Evolutionary conservation across 2,888 invertebrate genomes (phyloP), one percentile per base, ranked within the genome.

Genomic region (Polyploca ridens): DNA sequence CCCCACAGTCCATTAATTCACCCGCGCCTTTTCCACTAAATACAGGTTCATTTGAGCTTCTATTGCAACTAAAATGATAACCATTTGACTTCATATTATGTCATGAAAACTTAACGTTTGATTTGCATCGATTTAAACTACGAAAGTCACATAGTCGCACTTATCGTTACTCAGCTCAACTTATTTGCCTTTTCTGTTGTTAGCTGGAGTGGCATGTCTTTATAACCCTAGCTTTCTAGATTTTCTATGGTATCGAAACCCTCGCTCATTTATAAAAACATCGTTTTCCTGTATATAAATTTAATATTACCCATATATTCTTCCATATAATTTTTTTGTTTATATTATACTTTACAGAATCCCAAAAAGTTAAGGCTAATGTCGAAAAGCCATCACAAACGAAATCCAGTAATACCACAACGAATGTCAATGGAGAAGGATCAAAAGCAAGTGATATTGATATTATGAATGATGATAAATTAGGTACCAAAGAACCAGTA

Each of bases 401-500:
- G 57, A 89, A 88, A 78, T 72, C 85, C 69, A 76, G 73, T 71
- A 82, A 76, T 72, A 76, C 83, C 63, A 81, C 83, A 74, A 76
- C 79, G 62, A 91, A 88, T 82, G 67, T 87, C 61, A 90, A 92
- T 69, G 90, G 90, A 72, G 91, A 90, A 67, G 88, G 80, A 79
- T 83, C 83, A 74, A 82, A 81, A 83, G 76, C 78, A 74, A 86
- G 79, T 70, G 81, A 85, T 75, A 85, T 78, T 76, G 83, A 83
- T 82, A 85, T 76, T 79, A 87, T 86, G 72, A 85, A 84, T 71
- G 87, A 84, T 71, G 87, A 87, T 81, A 86, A 84, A 78, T 78
- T 87, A 87, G 75, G 81, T 86, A 92, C 93, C 93, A 94, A 93
- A 93, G 93, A 93, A 87, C 77, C 88, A 87, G 83, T 89, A 84